These are phyloP conservation scores for Labrus mixtus DNA, from an alignment of 2,113 vertebrate species.

Conservation along the genomic window DNA sequence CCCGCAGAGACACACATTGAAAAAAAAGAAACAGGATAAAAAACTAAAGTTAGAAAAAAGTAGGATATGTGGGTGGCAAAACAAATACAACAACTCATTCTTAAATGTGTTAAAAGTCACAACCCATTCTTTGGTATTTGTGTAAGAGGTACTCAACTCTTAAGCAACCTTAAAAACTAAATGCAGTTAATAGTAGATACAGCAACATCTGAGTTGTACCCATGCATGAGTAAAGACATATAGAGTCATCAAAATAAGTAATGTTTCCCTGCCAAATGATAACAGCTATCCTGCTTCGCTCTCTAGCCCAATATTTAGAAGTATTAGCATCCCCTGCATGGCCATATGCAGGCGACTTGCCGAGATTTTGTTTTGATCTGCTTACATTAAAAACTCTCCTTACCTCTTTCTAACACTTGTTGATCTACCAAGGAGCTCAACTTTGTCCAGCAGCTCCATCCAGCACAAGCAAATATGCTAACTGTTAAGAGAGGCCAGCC, in stretches of 20 bases:
- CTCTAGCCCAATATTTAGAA: no score
- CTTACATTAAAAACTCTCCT: neutral
- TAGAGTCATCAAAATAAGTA: no score
- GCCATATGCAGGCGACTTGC: neutral
- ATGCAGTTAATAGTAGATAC: neutral
- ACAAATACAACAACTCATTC: neutral
- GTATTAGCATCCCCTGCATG: no score
- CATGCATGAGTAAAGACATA: no score
- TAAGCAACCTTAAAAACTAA: neutral
- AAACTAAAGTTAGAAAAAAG: conserved; percentile 14
- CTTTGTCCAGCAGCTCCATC: conserved; percentile 68
- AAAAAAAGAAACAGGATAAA: conserved; percentile 12
- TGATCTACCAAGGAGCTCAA: conserved; percentile 71
- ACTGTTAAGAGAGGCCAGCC: conserved; percentile 63
- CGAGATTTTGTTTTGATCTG: neutral
- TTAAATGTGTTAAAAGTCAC: conserved; percentile 5
- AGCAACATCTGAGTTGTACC: no score
- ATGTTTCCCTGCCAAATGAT: no score
- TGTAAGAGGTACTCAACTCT: neutral
- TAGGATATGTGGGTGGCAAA: neutral
- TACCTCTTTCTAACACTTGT: conserved; percentile 55
- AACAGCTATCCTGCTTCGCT: neutral
- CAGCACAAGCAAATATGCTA: conserved; percentile 70
- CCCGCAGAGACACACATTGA: conserved; percentile 24
- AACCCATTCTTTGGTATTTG: neutral